Conservation (phyloP, 1,140 invertebrate species). For the Sycobia sp. region DNA sequence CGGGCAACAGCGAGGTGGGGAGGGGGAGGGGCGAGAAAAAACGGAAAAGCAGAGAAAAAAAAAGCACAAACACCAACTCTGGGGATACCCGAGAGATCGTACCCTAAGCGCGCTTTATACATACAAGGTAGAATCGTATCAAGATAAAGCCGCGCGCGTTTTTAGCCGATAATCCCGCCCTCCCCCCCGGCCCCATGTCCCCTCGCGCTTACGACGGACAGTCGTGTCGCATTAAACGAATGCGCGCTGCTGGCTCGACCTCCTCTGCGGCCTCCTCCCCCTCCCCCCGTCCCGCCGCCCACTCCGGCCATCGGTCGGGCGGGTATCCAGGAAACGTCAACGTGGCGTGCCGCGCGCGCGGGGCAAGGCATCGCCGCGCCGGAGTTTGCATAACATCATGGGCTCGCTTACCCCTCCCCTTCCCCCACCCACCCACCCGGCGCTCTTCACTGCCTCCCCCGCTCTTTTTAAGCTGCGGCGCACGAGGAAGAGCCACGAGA, state of each 20-base stretch:
- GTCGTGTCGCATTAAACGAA: constrained; percentile 37
- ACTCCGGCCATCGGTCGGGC: not conserved
- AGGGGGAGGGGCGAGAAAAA: not conserved
- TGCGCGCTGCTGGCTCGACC: constrained; percentile 18
- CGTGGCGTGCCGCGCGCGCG: too few species aligned
- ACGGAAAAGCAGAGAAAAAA: constrained; percentile 5
- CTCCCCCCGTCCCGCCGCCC: not conserved
- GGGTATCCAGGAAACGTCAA: constrained; percentile 38
- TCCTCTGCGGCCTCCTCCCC: not conserved
- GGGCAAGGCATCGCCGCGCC: constrained; percentile 15
- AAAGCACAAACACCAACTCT: too few species aligned
- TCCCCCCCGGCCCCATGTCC: too few species aligned
- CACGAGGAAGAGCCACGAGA: constrained; percentile 28
- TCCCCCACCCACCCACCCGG: too few species aligned
- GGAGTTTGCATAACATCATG: constrained; percentile 35
- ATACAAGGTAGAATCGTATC: constrained; percentile 32
- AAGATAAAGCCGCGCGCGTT: constrained; percentile 26
- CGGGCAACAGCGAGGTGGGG: not conserved
- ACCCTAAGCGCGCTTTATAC: too few species aligned
- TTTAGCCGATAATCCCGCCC: constrained; percentile 31
- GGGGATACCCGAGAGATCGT: too few species aligned
- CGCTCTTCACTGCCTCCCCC: too few species aligned
- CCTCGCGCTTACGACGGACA: constrained; percentile 11
- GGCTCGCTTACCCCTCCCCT: too few species aligned
- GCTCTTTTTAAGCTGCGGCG: too few species aligned